Percentiles rank a stretch among this genome's conserved stretches.
phyloP scores from a whole-genome alignment of 1,140 invertebrate genomes.

The Andricus grossulariae region DNA sequence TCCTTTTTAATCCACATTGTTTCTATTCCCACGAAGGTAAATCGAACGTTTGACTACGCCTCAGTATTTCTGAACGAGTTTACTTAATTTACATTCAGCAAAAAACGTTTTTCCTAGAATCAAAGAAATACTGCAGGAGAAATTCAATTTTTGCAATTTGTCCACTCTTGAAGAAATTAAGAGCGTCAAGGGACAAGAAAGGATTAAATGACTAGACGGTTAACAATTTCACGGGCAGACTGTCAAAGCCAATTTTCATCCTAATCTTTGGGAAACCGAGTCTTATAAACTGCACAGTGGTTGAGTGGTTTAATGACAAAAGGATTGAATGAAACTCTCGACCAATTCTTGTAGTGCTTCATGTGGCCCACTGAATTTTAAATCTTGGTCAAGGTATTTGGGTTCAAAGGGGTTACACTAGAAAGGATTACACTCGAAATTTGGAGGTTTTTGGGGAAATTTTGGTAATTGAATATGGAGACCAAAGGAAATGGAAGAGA shows the following conservation, averaged over 20 bases:
- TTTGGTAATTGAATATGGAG: neutral
- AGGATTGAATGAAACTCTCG: neutral
- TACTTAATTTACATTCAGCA: too few relatives aligned
- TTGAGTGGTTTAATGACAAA: neutral
- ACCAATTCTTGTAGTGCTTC: neutral
- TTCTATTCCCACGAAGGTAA: neutral
- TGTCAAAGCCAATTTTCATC: neutral
- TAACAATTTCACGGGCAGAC: too few relatives aligned
- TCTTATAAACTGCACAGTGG: neutral
- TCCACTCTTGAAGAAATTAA: too few relatives aligned
- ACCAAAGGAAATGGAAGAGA: neutral
- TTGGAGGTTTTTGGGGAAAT: neutral
- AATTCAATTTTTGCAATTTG: too few relatives aligned
- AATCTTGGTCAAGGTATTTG: slow-evolving; percentile 4
- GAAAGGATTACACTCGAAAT: too few relatives aligned
- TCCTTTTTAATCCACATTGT: neutral
- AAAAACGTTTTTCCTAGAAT: too few relatives aligned
- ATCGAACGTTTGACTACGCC: too few relatives aligned
- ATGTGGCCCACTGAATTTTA: neutral
- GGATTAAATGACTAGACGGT: too few relatives aligned
- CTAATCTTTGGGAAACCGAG: neutral
- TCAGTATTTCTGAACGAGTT: too few relatives aligned
- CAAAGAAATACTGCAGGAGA: too few relatives aligned
- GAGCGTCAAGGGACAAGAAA: too few relatives aligned
- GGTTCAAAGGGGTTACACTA: neutral